phyloP scores from a whole-genome alignment of 2,797 vertebrate genomes.

The Pteronotus mesoamericanus region DNA sequence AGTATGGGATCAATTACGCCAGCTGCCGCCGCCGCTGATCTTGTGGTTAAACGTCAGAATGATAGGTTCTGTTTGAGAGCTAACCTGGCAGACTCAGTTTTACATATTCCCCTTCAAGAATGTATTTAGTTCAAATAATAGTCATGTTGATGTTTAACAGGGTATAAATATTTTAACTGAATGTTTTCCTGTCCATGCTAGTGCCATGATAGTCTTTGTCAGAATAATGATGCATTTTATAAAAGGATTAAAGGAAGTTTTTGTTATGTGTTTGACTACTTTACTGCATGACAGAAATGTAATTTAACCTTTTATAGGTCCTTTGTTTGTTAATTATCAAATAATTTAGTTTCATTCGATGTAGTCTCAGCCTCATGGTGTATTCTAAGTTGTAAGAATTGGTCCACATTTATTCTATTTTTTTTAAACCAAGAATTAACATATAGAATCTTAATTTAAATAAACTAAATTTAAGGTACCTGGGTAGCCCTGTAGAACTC shows the following conservation, averaged over 20 bases:
- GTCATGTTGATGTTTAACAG: neutral
- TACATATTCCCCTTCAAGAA: neutral
- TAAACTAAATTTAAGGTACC: neutral
- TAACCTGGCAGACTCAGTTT: neutral
- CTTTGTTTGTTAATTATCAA: neutral
- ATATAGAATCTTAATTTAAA: neutral
- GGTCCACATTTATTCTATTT: neutral
- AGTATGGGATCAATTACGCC: no score
- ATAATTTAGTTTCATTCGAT: neutral
- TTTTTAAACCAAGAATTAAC: neutral
- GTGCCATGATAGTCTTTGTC: neutral
- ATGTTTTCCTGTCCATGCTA: neutral
- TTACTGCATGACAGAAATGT: neutral
- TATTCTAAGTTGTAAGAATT: neutral
- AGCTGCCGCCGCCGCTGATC: neutral
- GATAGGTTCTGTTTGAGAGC: neutral
- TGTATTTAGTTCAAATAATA: conserved; percentile 1
- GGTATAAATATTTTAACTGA: neutral
- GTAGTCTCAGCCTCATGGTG: neutral
- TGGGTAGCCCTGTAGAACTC: neutral
- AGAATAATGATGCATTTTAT: neutral
- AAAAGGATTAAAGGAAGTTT: neutral
- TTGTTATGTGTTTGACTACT: neutral
- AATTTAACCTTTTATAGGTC: neutral
- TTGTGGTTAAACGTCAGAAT: neutral